Evolutionary conservation across 2,113 vertebrate genomes (phyloP).

Genomic region (Ciconia boyciana): DNA sequence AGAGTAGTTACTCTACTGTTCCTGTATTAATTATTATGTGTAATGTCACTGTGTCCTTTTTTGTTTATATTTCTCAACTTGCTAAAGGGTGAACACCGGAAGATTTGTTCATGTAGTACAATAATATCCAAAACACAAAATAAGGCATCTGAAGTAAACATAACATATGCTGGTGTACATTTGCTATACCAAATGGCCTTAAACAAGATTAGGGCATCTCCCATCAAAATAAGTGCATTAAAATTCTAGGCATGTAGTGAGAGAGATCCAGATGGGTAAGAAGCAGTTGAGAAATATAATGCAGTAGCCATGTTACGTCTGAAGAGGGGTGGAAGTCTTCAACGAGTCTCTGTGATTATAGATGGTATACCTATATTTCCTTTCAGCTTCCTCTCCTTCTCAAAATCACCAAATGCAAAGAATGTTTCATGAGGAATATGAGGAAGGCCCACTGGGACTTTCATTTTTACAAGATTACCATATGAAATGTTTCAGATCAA

Average conservation of each 20-base stretch:
- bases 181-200: background rate
- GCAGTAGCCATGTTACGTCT: background rate
- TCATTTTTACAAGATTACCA: background rate
- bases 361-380: background rate
- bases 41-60: background rate
- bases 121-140: background rate
- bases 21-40: background rate
- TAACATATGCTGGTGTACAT: background rate
- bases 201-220: background rate
- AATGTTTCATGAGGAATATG: background rate
- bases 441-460: background rate
- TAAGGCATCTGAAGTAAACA: background rate
- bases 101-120: background rate
- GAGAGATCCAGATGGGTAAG: background rate
- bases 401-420: slow-evolving; percentile 4
- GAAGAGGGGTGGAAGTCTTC: background rate
- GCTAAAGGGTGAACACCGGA: background rate
- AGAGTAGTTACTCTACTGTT: background rate
- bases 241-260: background rate
- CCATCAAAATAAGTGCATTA: background rate
- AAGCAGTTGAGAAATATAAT: slow-evolving; percentile 55
- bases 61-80: slow-evolving; percentile 44
- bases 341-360: background rate
- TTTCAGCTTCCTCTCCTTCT: background rate
- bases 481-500: background rate